phyloP scores from a whole-genome alignment of 2,797 vertebrate species.

The Epinephelus coioides region DNA sequence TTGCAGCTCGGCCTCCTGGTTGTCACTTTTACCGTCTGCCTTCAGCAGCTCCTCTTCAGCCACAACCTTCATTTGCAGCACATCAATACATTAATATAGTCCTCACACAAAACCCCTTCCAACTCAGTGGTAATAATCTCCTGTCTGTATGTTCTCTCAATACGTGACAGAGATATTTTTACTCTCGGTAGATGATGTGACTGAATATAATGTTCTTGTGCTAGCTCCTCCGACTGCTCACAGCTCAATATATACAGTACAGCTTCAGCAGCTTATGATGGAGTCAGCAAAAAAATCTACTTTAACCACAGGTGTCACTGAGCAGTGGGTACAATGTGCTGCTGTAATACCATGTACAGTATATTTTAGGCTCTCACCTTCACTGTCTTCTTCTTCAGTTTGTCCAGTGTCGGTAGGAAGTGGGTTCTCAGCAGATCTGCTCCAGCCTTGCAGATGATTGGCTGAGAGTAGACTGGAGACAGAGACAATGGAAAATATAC shows the following conservation, averaged over 20 bases:
- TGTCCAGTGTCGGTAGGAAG: slow-evolving; percentile 96
- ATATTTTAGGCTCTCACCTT: slow-evolving; percentile 81
- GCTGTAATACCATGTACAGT: neutral
- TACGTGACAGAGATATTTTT: slow-evolving; percentile 5
- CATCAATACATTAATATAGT: neutral
- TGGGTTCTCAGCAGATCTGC: slow-evolving; percentile 93
- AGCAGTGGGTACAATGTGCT: neutral
- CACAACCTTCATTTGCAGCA: slow-evolving; percentile 82
- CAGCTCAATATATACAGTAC: slow-evolving; percentile 18
- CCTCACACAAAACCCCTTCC: neutral
- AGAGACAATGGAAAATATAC: slow-evolving; percentile 11
- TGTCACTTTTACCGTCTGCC: slow-evolving; percentile 92
- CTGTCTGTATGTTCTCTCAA: neutral
- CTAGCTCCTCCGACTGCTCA: neutral
- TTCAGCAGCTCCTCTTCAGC: slow-evolving; percentile 95
- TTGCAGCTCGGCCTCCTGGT: slow-evolving; percentile 96
- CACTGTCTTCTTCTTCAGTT: slow-evolving; percentile 96
- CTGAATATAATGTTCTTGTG: neutral
- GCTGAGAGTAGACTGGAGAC: slow-evolving; percentile 94
- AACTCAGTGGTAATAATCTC: neutral
- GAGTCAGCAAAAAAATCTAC: slow-evolving; percentile 3
- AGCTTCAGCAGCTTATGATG: slow-evolving; percentile 12
- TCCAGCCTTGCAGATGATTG: slow-evolving; percentile 97
- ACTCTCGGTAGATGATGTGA: slow-evolving; percentile 5
- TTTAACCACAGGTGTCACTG: slow-evolving; percentile 15